Base-by-base conservation (phyloP, 2,888 invertebrate species). In the Gari tellinella region DNA sequence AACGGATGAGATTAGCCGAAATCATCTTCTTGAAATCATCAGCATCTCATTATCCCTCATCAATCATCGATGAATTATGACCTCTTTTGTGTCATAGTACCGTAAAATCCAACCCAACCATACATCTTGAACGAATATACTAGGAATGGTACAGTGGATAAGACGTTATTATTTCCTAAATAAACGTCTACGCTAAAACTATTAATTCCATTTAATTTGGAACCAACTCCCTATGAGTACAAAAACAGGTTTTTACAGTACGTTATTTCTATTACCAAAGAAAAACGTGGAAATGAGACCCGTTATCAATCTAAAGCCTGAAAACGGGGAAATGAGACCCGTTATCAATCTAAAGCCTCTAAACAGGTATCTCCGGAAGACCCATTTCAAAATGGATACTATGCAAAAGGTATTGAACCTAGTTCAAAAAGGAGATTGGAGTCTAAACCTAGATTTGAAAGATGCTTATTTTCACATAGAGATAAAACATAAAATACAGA, bases 221-320 rank as follows among this genome's bases (percentile, higher is more conserved):
- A n/a, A n/a, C n/a, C n/a, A n/a, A n/a, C n/a, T n/a, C n/a, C n/a
- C n/a, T n/a, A n/a, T n/a, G n/a, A n/a, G n/a, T n/a, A n/a, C n/a
- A n/a, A n/a, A 41, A 23, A 49, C 26, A 49, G 51, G 61, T 61
- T 61, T 61, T 40, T 61, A 61, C 61, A 61, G 51, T 40, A 38
- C 61, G 25, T 61, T 46, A n/a, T 37, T 58, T 21, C n/a, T 26
- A 51, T 25, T 51, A 12, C 10, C 51, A 25, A 25, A 51, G 31
- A 51, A 51, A 51, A 19, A 5, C 5, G 51, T 37, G 53, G 53
- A 53, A 53, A 53, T 53, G 53, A 14, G 38, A 38, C 53, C 53
- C 17, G 38, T 53, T 10, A 53, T 38, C 31, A 53, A 53, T 53
- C 21, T 38, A 7, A 37, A 37, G 19, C 38, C 53, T 38, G n/a